Percentiles rank a stretch among this genome's conserved stretches.
Evolutionary conservation across 2,113 vertebrate genomes (phyloP).

Genomic region (Ictalurus punctatus): DNA sequence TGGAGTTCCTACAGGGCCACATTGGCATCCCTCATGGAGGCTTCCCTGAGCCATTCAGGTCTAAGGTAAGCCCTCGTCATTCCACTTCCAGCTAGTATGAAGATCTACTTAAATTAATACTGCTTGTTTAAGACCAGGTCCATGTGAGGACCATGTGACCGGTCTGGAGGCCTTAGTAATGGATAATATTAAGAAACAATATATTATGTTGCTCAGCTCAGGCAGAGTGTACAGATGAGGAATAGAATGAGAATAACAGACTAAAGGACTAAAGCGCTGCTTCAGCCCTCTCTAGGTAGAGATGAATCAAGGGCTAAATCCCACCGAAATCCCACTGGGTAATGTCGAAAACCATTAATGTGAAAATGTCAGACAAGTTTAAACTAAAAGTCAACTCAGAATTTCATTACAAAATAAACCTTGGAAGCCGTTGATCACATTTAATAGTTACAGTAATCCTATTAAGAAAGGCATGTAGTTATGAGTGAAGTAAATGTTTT

Average conservation of each 20-base stretch:
- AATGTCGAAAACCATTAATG: too few relatives aligned
- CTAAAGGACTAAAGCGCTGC: neutral
- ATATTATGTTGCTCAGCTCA: too few relatives aligned
- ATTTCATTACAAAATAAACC: neutral
- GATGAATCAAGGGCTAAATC: too few relatives aligned
- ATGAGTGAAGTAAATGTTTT: neutral
- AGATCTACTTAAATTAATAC: neutral
- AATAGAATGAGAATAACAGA: neutral
- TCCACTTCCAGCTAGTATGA: neutral
- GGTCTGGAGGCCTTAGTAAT: too few relatives aligned
- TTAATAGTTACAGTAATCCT: neutral
- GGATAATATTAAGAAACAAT: too few relatives aligned
- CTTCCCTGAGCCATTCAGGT: slow-evolving; percentile 89
- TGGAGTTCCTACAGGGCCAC: slow-evolving; percentile 91
- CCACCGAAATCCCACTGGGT: too few relatives aligned
- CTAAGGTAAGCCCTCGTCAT: slow-evolving; percentile 72
- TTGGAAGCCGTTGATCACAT: too few relatives aligned
- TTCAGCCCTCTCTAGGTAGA: neutral
- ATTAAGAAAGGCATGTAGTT: neutral
- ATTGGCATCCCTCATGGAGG: slow-evolving; percentile 88
- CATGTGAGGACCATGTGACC: too few relatives aligned
- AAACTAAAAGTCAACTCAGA: too few relatives aligned
- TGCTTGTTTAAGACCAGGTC: neutral
- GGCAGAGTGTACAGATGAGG: neutral
- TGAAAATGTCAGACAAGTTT: too few relatives aligned